These are phyloP conservation scores for Melospiza georgiana DNA, from an alignment of 2,113 vertebrate genomes.

Conservation along the genomic window DNA sequence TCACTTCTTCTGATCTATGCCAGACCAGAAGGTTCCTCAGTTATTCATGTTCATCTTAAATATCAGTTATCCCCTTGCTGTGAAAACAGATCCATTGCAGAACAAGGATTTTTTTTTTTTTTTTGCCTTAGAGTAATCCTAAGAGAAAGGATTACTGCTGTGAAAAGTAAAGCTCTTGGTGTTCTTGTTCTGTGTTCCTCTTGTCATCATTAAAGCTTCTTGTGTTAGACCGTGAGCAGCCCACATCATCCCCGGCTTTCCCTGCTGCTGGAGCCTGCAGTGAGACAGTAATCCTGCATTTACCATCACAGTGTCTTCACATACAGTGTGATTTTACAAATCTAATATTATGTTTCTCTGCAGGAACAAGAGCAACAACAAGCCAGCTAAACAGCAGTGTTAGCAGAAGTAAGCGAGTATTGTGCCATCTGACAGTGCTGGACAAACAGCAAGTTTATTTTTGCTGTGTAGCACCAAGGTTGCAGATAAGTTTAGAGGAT, in stretches of 20 bases:
- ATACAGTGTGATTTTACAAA: conserved; percentile 25
- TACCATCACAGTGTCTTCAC: background rate
- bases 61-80: background rate
- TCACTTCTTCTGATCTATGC: background rate
- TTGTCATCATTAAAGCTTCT: conserved; percentile 18
- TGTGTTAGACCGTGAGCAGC: background rate
- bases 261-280: conserved; percentile 35
- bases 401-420: background rate
- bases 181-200: background rate
- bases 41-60: background rate
- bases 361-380: background rate
- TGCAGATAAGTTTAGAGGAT: background rate
- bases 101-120: background rate
- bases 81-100: background rate
- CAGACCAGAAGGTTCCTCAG: background rate
- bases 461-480: background rate
- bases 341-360: conserved; percentile 26
- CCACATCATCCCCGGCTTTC: background rate
- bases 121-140: background rate
- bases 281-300: background rate
- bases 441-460: background rate
- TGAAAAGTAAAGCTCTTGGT: conserved; percentile 11
- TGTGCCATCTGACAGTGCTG: background rate
- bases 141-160: background rate
- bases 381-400: background rate